A percentile compares a stretch with the other conserved stretches of the same genome.
Evolutionary conservation across 2,888 invertebrate genomes (phyloP).

Genomic region (Escarpia spicata): DNA sequence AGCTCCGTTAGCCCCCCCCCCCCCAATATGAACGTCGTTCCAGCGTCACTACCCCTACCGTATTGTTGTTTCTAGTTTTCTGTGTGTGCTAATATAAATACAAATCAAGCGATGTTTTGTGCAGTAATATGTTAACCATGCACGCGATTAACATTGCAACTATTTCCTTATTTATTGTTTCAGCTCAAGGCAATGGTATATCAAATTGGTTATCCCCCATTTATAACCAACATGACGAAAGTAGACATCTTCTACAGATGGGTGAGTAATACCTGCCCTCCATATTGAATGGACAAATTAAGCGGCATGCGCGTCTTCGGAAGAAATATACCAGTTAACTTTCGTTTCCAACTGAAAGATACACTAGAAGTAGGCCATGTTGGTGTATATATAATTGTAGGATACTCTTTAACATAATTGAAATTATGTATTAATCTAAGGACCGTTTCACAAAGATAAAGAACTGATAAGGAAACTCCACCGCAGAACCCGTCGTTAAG

Average conservation of each 20-base stretch:
- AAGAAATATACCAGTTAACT: not conserved
- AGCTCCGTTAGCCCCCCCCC: too few species aligned
- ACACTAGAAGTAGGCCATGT: not conserved
- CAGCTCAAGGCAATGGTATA: not conserved
- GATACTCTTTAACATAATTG: not conserved
- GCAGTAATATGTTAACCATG: not conserved
- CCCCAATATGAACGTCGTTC: too few species aligned
- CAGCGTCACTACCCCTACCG: not conserved
- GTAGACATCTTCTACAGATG: not conserved
- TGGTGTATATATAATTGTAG: not conserved
- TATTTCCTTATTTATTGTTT: not conserved
- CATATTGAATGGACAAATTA: not conserved
- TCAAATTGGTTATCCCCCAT: not conserved
- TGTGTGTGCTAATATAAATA: not conserved
- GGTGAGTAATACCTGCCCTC: not conserved
- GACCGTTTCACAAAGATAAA: too few species aligned
- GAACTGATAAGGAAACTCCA: too few species aligned
- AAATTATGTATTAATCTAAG: not conserved
- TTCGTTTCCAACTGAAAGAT: not conserved
- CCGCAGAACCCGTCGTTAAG: too few species aligned
- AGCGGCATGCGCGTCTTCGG: not conserved
- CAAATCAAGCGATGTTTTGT: not conserved
- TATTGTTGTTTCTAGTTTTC: not conserved
- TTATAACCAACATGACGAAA: constrained; percentile 12
- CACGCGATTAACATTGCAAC: not conserved